These are phyloP conservation scores for Brachyrhaphis roseni DNA, from an alignment of 2,797 vertebrate species.

Conservation along the genomic window DNA sequence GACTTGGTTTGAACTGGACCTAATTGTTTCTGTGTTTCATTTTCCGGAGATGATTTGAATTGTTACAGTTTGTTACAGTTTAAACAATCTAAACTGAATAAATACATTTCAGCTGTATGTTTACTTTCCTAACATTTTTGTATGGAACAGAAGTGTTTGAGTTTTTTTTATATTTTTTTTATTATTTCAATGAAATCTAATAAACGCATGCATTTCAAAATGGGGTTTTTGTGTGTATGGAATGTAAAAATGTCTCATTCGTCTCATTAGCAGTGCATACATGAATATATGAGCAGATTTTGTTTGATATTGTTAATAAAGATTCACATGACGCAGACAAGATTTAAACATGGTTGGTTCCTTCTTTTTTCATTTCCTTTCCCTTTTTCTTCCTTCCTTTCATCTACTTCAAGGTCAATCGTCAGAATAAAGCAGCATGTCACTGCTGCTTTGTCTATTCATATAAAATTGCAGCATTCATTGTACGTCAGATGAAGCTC, in stretches of 20 bases:
- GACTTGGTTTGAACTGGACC: too few species aligned
- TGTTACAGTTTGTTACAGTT: too few species aligned
- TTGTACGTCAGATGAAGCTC: conserved; percentile 84
- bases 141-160: background rate
- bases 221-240: background rate
- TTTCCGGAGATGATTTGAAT: background rate
- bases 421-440: conserved; percentile 76
- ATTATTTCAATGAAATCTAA: background rate
- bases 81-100: background rate
- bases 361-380: conserved; percentile 45
- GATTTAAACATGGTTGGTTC: conserved; percentile 43
- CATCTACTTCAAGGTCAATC: conserved; percentile 82
- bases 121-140: background rate
- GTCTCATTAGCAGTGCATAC: conserved; percentile 2
- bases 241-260: background rate
- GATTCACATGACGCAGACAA: conserved; percentile 46
- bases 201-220: background rate
- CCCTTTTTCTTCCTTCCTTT: conserved; percentile 52
- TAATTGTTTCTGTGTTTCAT: background rate
- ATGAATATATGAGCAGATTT: conserved; percentile 13
- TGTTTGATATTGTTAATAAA: conserved; percentile 21
- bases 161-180: too few species aligned
- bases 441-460: conserved; percentile 82
- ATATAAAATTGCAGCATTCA: conserved; percentile 84
- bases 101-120: background rate